Evolutionary conservation across 1,140 invertebrate species (phyloP).

Genomic region (Pachyrhynchus sulphureomaculatus): DNA sequence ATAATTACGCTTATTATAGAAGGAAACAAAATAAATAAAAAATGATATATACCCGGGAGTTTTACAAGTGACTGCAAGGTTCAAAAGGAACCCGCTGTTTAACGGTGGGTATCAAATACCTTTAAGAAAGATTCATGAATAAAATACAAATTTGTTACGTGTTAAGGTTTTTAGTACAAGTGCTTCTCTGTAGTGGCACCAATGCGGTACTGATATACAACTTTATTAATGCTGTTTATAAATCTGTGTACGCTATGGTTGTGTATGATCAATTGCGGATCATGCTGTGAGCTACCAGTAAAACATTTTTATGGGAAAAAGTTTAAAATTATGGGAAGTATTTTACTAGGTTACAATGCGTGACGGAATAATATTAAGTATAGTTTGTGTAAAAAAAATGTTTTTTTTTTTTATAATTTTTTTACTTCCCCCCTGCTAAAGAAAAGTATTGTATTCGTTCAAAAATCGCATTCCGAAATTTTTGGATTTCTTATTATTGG

Average conservation of each 20-base stretch:
- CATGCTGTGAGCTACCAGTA: constrained; percentile 32
- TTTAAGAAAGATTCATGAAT: constrained; percentile 40
- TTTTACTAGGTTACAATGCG: constrained; percentile 15
- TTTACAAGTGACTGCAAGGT: constrained; percentile 1
- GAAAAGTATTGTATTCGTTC: no score
- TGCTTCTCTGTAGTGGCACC: constrained; percentile 14
- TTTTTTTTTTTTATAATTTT: no score
- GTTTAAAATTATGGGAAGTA: constrained; percentile 15
- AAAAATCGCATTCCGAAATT: no score
- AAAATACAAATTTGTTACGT: constrained; percentile 43
- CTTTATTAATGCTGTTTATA: constrained; percentile 37
- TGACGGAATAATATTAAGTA: neutral
- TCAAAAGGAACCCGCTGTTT: constrained; percentile 32
- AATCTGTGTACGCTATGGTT: constrained; percentile 33
- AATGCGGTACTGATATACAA: constrained; percentile 26
- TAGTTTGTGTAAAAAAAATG: no score
- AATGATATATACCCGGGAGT: constrained; percentile 26
- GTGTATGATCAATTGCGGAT: constrained; percentile 17
- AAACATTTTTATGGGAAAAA: constrained; percentile 32
- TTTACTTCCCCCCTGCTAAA: no score
- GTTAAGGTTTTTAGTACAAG: constrained; percentile 31
- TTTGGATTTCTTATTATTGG: no score
- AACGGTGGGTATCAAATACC: constrained; percentile 35
- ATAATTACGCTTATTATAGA: neutral
- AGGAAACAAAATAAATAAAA: constrained; percentile 26